These are phyloP conservation scores for Todus mexicanus DNA, from an alignment of 2,797 vertebrate genomes.

Conservation along the genomic window DNA sequence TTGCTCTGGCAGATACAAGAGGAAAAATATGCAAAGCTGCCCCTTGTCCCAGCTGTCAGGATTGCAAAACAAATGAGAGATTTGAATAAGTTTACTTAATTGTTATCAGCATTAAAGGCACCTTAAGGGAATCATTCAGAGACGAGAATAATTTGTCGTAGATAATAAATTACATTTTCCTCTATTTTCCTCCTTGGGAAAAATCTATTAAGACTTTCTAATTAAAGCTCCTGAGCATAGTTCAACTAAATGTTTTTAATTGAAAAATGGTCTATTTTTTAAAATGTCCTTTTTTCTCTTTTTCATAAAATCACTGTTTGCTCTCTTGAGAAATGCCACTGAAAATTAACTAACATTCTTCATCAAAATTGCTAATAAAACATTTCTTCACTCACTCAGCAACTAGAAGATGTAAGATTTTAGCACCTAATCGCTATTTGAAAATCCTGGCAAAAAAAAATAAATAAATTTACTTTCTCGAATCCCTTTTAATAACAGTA, in stretches of 20 bases:
- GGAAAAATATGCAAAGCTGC: slow-evolving; percentile 12
- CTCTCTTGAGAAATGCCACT: background rate
- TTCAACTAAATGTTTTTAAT: background rate
- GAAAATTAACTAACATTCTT: background rate
- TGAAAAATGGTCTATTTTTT: background rate
- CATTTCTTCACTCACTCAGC: background rate
- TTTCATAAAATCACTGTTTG: background rate
- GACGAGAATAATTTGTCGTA: background rate
- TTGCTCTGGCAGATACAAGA: background rate
- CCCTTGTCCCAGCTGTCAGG: background rate
- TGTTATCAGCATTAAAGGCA: slow-evolving; percentile 3
- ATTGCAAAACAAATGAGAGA: background rate
- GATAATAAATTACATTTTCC: slow-evolving; percentile 6
- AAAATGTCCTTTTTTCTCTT: background rate
- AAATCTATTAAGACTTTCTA: background rate
- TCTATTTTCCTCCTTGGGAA: background rate
- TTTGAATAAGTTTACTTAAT: slow-evolving; percentile 26
- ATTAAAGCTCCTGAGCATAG: background rate
- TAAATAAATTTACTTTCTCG: background rate
- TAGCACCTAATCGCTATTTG: background rate
- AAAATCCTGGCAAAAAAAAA: background rate
- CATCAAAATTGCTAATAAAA: background rate
- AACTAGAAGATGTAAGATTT: background rate
- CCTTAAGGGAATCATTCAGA: background rate
- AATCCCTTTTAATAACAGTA: background rate